Percentiles rank a stretch among this genome's conserved stretches.
Conservation (phyloP, 2,888 invertebrate species). For the Lumbricus terrestris region DNA sequence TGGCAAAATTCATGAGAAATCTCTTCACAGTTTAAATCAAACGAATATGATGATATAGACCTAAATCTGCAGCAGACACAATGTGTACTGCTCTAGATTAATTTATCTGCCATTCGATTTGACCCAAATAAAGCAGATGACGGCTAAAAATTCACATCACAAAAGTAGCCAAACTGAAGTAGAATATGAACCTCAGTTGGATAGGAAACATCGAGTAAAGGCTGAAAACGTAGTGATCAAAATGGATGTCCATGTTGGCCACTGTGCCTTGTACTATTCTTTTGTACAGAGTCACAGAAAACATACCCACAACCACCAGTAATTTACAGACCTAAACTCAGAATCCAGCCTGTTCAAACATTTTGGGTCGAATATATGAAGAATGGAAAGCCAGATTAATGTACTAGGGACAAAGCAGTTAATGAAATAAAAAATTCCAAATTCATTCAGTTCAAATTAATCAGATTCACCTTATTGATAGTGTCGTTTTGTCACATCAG, state of each 20-base stretch:
- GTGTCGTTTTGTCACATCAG: neutral
- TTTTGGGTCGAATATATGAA: neutral
- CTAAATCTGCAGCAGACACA: neutral
- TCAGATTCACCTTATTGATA: neutral
- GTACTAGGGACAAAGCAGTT: neutral
- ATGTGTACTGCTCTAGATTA: neutral
- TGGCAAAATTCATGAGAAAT: neutral
- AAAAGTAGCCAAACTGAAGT: neutral
- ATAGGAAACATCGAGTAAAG: neutral
- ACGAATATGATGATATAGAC: neutral
- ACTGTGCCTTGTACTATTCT: neutral
- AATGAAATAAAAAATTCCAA: neutral
- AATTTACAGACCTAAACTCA: neutral
- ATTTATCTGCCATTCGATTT: neutral
- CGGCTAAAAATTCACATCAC: neutral
- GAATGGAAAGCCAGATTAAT: neutral
- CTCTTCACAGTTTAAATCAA: neutral
- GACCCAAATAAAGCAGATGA: neutral
- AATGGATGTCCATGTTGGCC: neutral
- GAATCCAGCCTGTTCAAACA: neutral
- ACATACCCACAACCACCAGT: neutral
- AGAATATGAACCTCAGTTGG: neutral
- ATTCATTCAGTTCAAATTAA: neutral
- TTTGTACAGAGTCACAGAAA: neutral
- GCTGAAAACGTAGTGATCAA: neutral